These are phyloP conservation scores for Margarornis squamiger DNA, from an alignment of 2,797 vertebrate species.

Conservation along the genomic window DNA sequence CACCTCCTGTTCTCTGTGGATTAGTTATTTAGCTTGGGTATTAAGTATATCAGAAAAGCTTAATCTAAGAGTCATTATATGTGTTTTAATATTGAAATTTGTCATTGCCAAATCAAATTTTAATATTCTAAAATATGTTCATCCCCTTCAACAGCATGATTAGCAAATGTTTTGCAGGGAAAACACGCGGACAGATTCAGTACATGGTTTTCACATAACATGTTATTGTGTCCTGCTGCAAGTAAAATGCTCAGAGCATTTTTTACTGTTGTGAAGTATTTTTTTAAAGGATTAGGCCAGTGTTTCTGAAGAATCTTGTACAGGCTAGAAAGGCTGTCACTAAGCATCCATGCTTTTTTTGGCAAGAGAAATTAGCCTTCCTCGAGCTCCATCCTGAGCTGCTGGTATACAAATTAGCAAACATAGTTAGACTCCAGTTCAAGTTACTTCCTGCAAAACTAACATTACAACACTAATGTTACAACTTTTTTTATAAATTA, in stretches of 20 bases:
- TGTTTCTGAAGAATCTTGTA: neutral
- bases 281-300: neutral
- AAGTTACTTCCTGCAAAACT: neutral
- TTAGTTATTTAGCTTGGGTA: constrained; percentile 64
- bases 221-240: neutral
- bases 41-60: constrained; percentile 63
- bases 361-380: neutral
- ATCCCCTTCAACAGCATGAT: constrained; percentile 44
- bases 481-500: neutral
- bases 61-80: constrained; percentile 59
- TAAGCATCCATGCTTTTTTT: neutral
- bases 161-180: constrained; percentile 38
- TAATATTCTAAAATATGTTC: constrained; percentile 64
- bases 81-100: constrained; percentile 64
- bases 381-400: neutral
- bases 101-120: constrained; percentile 42
- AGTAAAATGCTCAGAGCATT: constrained; percentile 6
- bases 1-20: constrained; percentile 51
- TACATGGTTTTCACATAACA: neutral
- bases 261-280: neutral
- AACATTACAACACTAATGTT: neutral
- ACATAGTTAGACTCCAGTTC: neutral
- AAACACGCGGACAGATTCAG: neutral
- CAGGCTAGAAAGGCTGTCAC: neutral
- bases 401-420: neutral